Evolutionary conservation across 2,888 invertebrate genomes (phyloP), one percentile per base, ranked within the genome.

Genomic region (Erannis defoliaria): DNA sequence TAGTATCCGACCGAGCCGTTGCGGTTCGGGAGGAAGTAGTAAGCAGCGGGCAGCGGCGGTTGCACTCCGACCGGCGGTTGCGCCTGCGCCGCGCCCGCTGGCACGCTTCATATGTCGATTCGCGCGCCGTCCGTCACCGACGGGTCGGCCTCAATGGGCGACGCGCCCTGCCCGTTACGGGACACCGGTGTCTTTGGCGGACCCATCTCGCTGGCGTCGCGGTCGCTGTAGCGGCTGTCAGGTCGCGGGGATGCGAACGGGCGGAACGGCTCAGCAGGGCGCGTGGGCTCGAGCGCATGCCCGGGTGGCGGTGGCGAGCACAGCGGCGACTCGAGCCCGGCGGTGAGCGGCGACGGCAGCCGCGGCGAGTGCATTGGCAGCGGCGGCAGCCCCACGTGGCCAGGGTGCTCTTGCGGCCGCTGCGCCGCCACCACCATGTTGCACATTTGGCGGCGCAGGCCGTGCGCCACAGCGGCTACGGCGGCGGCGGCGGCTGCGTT

Each of bases 401-500:
- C 90, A 71, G 87, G 84, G 67, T 90, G 90, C 63, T 90, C 90
- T 38, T 82, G 79, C 14, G 90, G 89, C 18, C 90, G 82, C 75
- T 90, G 91, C 37, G 90, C 89, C 8, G 90, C 88, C 16, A 96
- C 97, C 60, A 96, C 96, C 96, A 96, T 96, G 85, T 95, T 96
- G 94, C 96, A 96, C 96, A 97, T 97, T 88, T 97, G 97, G 72
- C 97, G 97, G 51, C 97, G 94, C 60, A 97, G 93, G 42, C 97
- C 97, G 89, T 97, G 97, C 14, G 97, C 97, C 56, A 97, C 97
- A 16, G 97, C 97, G 10, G 97, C 97, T 38, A 97, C 97, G 35
- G 97, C 97, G 33, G 97, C 97, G 51, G 97, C 97, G 43, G 96
- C 95, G 16, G 97, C 97, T 10, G 96, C 96, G 82, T 93, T 94